Evolutionary conservation across 2,797 vertebrate species (phyloP).

Genomic region (Cryptoprocta ferox): DNA sequence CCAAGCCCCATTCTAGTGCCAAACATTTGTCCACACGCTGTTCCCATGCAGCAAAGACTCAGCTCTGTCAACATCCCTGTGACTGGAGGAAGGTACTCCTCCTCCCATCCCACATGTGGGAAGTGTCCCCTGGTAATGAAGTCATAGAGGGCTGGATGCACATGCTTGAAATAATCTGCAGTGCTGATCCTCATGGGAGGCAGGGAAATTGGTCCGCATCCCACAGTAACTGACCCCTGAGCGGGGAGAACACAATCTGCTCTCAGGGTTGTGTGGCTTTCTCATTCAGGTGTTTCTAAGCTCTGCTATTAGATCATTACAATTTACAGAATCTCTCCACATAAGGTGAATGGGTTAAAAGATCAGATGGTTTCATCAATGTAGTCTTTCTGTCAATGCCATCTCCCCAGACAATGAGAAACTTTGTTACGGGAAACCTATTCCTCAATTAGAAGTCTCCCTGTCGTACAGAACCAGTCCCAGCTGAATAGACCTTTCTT

Average conservation of each 20-base stretch:
- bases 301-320: slow-evolving; percentile 55
- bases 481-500: slow-evolving; percentile 78
- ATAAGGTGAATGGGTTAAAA: slow-evolving; percentile 54
- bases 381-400: slow-evolving; percentile 66
- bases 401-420: slow-evolving; percentile 71
- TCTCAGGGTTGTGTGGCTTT: slow-evolving; percentile 43
- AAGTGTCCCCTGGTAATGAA: slow-evolving; percentile 83
- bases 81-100: slow-evolving; percentile 75
- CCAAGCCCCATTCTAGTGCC: slow-evolving; percentile 77
- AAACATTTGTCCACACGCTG: slow-evolving; percentile 84
- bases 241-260: slow-evolving; percentile 3
- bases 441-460: slow-evolving; percentile 62
- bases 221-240: slow-evolving; percentile 45
- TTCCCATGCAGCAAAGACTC: slow-evolving; percentile 76
- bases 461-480: slow-evolving; percentile 16
- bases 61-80: slow-evolving; percentile 80
- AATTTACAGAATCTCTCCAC: slow-evolving; percentile 63
- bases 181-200: slow-evolving; percentile 48
- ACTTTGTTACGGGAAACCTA: slow-evolving; percentile 74
- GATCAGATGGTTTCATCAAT: slow-evolving; percentile 70
- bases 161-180: slow-evolving; percentile 40
- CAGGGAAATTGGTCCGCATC: not conserved
- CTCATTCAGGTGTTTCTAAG: slow-evolving; percentile 70
- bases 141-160: slow-evolving; percentile 75
- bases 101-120: slow-evolving; percentile 74